These are phyloP conservation scores for Drosophila suboccidentalis DNA, from an alignment of 2,888 invertebrate genomes.

Conservation along the genomic window DNA sequence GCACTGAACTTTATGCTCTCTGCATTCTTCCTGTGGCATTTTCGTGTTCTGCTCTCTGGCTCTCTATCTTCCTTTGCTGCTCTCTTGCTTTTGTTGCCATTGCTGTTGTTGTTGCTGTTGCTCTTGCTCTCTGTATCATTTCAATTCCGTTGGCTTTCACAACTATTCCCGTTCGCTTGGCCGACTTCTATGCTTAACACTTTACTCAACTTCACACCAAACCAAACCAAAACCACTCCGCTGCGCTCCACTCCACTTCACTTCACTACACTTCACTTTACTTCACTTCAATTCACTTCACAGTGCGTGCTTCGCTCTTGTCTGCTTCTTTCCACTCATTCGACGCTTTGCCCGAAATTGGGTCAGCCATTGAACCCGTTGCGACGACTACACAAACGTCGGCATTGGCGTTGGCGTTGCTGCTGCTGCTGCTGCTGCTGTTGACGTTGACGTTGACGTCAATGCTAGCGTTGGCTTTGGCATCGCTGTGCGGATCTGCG, in stretches of 20 bases:
- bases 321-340: slow-evolving; percentile 58
- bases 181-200: slow-evolving; percentile 14
- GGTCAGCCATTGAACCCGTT: slow-evolving; percentile 86
- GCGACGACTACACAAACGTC: slow-evolving; percentile 55
- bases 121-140: slow-evolving; percentile 9
- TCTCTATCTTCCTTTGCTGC: slow-evolving; percentile 5
- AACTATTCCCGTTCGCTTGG: slow-evolving; percentile 65
- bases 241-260: slow-evolving; percentile 9
- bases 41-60: slow-evolving; percentile 38
- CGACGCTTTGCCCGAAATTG: slow-evolving; percentile 79
- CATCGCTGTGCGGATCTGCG: background rate
- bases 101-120: background rate
- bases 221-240: background rate
- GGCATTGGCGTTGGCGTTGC: slow-evolving; percentile 38
- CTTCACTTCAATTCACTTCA: slow-evolving; percentile 41
- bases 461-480: slow-evolving; percentile 22
- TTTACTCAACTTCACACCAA: slow-evolving; percentile 28
- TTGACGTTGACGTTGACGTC: slow-evolving; percentile 23
- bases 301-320: slow-evolving; percentile 61
- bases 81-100: background rate
- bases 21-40: slow-evolving; percentile 34
- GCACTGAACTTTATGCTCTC: slow-evolving; percentile 36
- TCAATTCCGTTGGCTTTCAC: slow-evolving; percentile 65
- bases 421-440: slow-evolving; percentile 19
- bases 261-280: slow-evolving; percentile 33